Base-by-base conservation (phyloP, 2,113 vertebrate species). In the Salvelinus alpinus region DNA sequence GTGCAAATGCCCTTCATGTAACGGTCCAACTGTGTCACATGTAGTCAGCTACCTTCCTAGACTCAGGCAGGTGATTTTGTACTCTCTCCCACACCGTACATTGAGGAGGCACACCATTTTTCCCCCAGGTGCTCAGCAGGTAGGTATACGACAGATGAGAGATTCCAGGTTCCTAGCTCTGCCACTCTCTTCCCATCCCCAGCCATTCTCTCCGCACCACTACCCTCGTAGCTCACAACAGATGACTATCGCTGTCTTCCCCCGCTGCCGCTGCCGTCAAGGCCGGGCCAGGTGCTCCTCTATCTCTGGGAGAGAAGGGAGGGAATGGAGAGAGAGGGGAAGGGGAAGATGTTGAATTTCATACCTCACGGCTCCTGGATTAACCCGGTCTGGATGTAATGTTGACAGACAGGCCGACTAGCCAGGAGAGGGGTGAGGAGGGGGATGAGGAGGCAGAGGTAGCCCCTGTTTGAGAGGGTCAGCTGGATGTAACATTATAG, bases 281-380 rank as follows among this genome's bases (percentile, higher is more conserved):
- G 73, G 81, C 81, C 72, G 18, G 82, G 77, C 34, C 76, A 14
- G 73, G 72, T 47, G 64, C 70, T 54, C 64, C 16, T 6, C 71
- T 78, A 78, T 79, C 51, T 71, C 44, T 2, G 60, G 38, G 48
- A 8, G 38, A 25, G 47, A 25, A 1, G 69, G 60, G 74, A 20
- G 27, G n/a, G 51, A 11, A 29, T 3, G 7, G 27, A 29, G 48
- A 8, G 48, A 5, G 47, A 24, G 38, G 9, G 79, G 76, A 71
- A 18, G 13, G 75, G 73, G 73, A 69, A 59, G 80, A 80, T 81
- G 78, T 84, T 79, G 80, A 86, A 89, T 86, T 87, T 88, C 88
- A 89, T 83, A 84, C 77, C 83, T 79, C 75, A 73, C 38, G 38
- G 85, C 79, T 27, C 73, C 51, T 6, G 88, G 76, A 85, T 85